phyloP scores from a whole-genome alignment of 2,113 vertebrate species.

The Mobula hypostoma region DNA sequence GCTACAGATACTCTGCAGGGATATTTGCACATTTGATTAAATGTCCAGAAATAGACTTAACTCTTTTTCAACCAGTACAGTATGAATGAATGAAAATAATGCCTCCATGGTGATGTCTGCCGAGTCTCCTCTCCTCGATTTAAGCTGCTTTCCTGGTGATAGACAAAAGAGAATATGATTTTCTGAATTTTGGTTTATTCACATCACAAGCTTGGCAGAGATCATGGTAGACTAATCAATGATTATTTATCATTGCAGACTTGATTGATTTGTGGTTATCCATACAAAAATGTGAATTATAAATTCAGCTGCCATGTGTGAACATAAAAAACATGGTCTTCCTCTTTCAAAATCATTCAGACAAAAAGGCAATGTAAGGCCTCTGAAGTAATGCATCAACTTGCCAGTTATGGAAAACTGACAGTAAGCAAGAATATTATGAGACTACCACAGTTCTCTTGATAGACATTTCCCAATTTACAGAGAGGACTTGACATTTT shows the following conservation, averaged over 20 bases:
- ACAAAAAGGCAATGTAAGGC: neutral
- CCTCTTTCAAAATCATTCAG: neutral
- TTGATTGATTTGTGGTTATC: neutral
- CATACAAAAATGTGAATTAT: neutral
- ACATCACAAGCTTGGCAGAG: neutral
- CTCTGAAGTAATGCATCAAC: no score
- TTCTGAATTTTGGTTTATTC: neutral
- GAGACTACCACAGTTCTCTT: neutral
- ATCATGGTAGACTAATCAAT: slow-evolving; percentile 6
- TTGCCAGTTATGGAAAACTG: neutral
- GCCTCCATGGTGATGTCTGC: neutral
- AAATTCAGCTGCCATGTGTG: neutral
- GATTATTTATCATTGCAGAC: neutral
- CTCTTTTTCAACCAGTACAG: neutral
- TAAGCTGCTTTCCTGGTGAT: neutral
- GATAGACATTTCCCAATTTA: neutral
- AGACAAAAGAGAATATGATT: slow-evolving; percentile 24
- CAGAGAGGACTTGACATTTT: neutral
- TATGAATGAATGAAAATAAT: neutral
- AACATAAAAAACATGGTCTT: neutral
- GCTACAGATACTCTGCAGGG: neutral
- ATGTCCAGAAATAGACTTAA: slow-evolving; percentile 13
- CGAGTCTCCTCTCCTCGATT: neutral
- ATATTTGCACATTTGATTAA: slow-evolving; percentile 19
- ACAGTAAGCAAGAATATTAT: neutral